Evolutionary conservation across 2,113 vertebrate genomes (phyloP), one percentile per base, ranked within the genome.

Genomic region (Ornithorhynchus anatinus): DNA sequence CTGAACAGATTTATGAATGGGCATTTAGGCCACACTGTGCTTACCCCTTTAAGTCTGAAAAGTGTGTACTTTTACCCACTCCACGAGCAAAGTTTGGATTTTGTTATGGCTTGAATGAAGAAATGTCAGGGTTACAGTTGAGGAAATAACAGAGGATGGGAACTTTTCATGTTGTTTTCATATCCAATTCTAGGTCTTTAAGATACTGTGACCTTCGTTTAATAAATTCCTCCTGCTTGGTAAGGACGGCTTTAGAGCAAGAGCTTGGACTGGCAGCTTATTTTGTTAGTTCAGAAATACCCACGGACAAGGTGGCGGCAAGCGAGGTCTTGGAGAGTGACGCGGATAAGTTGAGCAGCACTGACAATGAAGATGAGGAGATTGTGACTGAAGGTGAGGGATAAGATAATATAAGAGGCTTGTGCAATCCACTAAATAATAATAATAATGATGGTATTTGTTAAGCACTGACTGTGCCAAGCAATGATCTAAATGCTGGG

Each of bases 151-250:
- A 50, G 23, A n/a, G n/a, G n/a, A n/a, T n/a, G n/a, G n/a, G n/a
- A 29, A 5, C 47, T 57, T 77, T 82, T 75, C 71, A 74, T 38
- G 10, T 5, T 15, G 37, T 1, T 5, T 6, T 44, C 31, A 58
- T 54, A 8, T 66, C n/a, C 66, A n/a, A 67, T 53, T 58, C 54
- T 76, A 99, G 98, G 84, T 99, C 98, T 20, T 64, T 99, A 86
- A 95, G 97, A 78, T 98, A 98, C 87, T 99, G 97, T 74, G 97
- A 99, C 85, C 93, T 99, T 39, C 94, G 97, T 53, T 92, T 99
- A 67, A 95, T 98, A 76, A 98, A 96, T 86, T 96, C 95, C 43
- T 95, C 95, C 33, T 96, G 94, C 86, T 90, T 97, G 83, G 95
- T 96, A 82, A 93, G 98, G 15, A 97, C 97, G 8, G 91, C 91